A percentile compares a stretch with the other conserved stretches of the same genome.
phyloP scores from a whole-genome alignment of 2,888 invertebrate genomes.

The Dynastes maya region DNA sequence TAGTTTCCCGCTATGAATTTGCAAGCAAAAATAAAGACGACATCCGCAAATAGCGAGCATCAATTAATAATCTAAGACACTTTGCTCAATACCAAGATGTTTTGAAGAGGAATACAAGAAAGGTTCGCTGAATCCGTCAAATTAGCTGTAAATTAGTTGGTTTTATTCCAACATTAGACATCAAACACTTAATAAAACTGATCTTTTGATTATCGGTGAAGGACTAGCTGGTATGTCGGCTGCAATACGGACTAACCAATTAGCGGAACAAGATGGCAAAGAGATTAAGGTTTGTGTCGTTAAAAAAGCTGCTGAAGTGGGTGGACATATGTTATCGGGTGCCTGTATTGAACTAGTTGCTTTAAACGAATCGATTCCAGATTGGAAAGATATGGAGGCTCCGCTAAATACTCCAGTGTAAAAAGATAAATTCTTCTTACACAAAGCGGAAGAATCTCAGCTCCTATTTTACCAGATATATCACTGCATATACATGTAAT shows the following conservation, averaged over 20 bases:
- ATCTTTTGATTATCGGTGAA: conserved; percentile 97
- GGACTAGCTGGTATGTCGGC: conserved; percentile 97
- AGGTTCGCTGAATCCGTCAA: too few species aligned
- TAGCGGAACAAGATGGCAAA: conserved; percentile 86
- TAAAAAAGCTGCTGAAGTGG: conserved; percentile 96
- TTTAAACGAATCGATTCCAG: conserved; percentile 93
- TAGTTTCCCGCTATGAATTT: too few species aligned
- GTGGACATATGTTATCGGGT: conserved; percentile 97
- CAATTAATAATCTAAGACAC: too few species aligned
- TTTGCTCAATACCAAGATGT: too few species aligned
- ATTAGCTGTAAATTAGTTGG: too few species aligned
- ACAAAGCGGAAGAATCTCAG: conserved; percentile 82
- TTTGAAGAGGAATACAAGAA: too few species aligned
- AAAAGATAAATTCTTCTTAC: conserved; percentile 91
- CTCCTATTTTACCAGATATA: conserved; percentile 89
- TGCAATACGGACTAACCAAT: conserved; percentile 93
- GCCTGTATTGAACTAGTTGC: conserved; percentile 96
- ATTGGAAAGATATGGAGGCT: conserved; percentile 95
- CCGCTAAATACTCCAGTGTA: conserved; percentile 94
- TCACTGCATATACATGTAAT: conserved; percentile 74
- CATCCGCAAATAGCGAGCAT: too few species aligned
- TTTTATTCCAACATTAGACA: too few species aligned
- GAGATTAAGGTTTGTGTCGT: conserved; percentile 95
- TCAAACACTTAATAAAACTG: conserved; percentile 77
- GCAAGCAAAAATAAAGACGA: too few species aligned